Evolutionary conservation across 2,113 vertebrate species (phyloP).

Genomic region (Saccopteryx bilineata): DNA sequence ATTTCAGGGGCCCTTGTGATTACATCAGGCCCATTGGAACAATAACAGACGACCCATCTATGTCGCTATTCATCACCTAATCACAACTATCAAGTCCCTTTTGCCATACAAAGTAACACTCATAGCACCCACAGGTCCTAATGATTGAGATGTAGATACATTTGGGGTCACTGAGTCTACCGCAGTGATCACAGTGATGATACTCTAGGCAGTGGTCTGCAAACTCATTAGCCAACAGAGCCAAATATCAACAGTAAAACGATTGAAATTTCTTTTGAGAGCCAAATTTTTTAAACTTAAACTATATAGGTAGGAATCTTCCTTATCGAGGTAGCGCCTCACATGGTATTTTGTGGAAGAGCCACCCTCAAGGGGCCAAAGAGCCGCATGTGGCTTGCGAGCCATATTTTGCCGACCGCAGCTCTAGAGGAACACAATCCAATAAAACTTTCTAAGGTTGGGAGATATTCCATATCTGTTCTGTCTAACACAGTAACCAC

Average conservation of each 20-base stretch:
- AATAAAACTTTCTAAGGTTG: neutral
- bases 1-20: neutral
- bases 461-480: neutral
- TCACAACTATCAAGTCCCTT: neutral
- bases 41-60: neutral
- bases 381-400: no score
- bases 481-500: neutral
- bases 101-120: neutral
- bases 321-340: no score
- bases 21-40: neutral
- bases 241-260: no score
- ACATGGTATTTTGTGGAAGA: no score
- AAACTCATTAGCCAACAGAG: no score
- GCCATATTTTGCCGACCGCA: no score
- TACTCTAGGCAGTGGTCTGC: neutral
- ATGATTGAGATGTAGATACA: neutral
- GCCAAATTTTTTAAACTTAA: no score
- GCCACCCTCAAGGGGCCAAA: no score
- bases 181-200: neutral
- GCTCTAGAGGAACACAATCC: neutral
- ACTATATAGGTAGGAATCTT: no score
- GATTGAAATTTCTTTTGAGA: no score
- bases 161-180: neutral
- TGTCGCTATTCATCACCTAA: neutral
- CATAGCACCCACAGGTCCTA: neutral